Percentiles rank a stretch among this genome's conserved stretches.
Conservation (phyloP, 2,888 invertebrate genomes). For the Frankliniella fusca region DNA sequence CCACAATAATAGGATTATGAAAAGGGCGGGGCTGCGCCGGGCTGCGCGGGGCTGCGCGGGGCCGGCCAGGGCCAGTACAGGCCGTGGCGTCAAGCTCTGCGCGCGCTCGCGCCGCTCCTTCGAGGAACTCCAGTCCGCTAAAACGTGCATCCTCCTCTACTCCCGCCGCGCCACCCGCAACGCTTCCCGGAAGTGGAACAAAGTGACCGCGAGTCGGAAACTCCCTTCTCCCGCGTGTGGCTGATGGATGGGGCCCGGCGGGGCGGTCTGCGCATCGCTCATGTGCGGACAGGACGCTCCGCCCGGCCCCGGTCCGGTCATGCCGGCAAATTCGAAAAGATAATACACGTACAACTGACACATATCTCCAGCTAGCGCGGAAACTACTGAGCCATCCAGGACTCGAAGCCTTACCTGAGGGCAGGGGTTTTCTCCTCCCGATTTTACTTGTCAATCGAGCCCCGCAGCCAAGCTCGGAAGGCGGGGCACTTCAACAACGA, state of each 20-base stretch:
- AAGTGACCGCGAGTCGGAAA: background rate
- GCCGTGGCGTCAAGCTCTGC: background rate
- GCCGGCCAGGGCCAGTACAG: no score
- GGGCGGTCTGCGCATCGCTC: background rate
- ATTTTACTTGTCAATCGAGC: no score
- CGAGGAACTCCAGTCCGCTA: background rate
- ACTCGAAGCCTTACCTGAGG: no score
- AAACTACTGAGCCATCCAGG: no score
- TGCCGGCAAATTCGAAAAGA: no score
- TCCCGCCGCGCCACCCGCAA: background rate
- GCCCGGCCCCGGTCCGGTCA: no score
- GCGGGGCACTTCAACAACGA: no score
- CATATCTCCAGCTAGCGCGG: no score
- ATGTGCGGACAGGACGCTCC: no score
- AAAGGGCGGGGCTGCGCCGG: background rate
- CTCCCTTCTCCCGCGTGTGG: background rate
- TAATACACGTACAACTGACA: no score
- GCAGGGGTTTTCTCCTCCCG: no score
- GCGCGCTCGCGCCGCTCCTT: background rate
- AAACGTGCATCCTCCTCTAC: background rate
- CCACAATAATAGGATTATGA: slow-evolving; percentile 15
- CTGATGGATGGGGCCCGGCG: background rate
- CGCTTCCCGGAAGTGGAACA: slow-evolving; percentile 9
- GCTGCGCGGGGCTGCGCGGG: background rate
- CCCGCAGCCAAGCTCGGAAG: no score